A percentile compares a stretch with the other conserved stretches of the same genome.
These are phyloP conservation scores for Dicentrarchus labrax DNA, from an alignment of 2,113 vertebrate species.

Conservation along the genomic window DNA sequence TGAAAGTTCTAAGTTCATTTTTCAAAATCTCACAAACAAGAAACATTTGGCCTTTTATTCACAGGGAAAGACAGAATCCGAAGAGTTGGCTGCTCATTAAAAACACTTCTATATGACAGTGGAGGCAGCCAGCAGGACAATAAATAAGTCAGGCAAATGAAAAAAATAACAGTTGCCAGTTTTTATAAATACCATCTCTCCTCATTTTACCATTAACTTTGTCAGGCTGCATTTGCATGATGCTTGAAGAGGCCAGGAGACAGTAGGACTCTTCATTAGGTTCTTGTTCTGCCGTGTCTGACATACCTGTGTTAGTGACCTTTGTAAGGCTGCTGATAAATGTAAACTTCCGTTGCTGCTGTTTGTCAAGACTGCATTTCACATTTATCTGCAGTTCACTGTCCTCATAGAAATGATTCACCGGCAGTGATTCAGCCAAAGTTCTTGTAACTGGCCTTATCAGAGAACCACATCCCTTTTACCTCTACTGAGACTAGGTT, in stretches of 20 bases:
- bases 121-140: neutral
- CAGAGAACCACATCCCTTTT: neutral
- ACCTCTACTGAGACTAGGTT: neutral
- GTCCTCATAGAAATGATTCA: neutral
- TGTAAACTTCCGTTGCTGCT: neutral
- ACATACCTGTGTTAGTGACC: neutral
- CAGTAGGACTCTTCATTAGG: neutral
- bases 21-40: conserved; percentile 24
- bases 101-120: neutral
- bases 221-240: neutral
- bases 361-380: neutral
- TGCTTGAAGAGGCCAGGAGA: neutral
- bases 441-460: neutral
- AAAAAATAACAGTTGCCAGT: neutral
- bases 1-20: conserved; percentile 1
- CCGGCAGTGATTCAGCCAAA: neutral
- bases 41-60: conserved; percentile 45
- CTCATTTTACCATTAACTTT: conserved; percentile 14
- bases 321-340: neutral
- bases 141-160: conserved; percentile 22
- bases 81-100: conserved; percentile 49
- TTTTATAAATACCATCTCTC: conserved; percentile 9
- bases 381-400: neutral
- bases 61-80: neutral
- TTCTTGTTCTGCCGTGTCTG: neutral